Evolutionary conservation across 2,888 invertebrate species (phyloP), one percentile per base, ranked within the genome.

Genomic region (Macrosiphum euphorbiae): DNA sequence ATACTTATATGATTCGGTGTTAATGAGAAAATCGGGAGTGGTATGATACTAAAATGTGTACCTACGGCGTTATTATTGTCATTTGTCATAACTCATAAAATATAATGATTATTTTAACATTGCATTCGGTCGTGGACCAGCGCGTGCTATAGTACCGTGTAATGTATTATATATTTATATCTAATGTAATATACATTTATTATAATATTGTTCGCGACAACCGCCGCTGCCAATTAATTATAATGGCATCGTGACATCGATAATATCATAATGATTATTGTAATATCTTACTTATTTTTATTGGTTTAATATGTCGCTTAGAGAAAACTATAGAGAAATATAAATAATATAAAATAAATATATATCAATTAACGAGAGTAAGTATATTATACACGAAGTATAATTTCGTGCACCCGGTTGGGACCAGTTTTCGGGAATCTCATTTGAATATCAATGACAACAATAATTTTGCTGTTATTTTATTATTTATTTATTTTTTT

Each of bases 391-490:
- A 78, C 35, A 1, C 35, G 11, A 35, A 44, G 28, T 85, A 85
- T 85, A 44, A 44, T 41, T 85, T 16, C 35, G 8, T 35, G 67
- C 16, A 35, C 11, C 26, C 41, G 28, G 35, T 85, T n/a, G n/a
- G 55, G 55, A 91, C 91, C 91, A 91, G 85, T 91, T 91, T 85
- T 91, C 44, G 85, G 84, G n/a, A 28, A n/a, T 55, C 91, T 85
- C 84, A 55, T 91, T 85, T 91, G 41, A 91, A 91, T 85, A 91
- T 85, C 85, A 55, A 85, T 85, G 55, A 78, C 78, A 78, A 78
- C 20, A 78, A 78, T 78, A 78, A 16, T 35, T 78, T 78, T 20
- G 78, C 35, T 35, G 78, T 78, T 78, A 78, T 78, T 78, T 78
- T 35, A 78, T 35, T 78, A 78, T 78, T 35, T 35, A 78, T 35